Evolutionary conservation across 23 tunicate genomes (phyloP), one percentile per base, ranked within the genome.

Genomic region (Corella eumyota): DNA sequence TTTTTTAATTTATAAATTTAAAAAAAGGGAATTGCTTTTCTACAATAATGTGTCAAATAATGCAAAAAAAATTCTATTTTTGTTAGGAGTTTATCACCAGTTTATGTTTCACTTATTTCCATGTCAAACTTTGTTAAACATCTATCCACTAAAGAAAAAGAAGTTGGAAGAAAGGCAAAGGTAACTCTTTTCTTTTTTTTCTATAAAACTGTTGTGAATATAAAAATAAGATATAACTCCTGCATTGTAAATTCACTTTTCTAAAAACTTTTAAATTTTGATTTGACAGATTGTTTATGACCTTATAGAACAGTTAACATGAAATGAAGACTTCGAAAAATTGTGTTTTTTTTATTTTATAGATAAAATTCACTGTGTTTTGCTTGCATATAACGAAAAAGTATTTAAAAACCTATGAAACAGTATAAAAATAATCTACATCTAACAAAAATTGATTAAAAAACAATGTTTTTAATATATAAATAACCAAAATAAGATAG

Each of bases 131-230:
- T 32, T 35, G 48, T 84, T 33, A 55, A 84, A 34, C 68, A 70
- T 21, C 53, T 84, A 25, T 55, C 71, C 30, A 61, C 29, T 27
- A 61, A 72, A 58, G 47, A 53, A 54, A 83, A 78, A 37, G 69
- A 68, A 24, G 58, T 75, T 33, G 83, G 77, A 27, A 72, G 34
- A 13, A 84, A 75, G 64, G 77, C 94, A 30, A 84, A 84, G 68
- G 94, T 75, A 35, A 25, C 62, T 45, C 21, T 51, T 15, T 44
- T 19, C 1, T 38, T 3, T 40, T 36, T 34, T 33, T 3, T 31
- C 19, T 46, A 60, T 15, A 60, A 31, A 30, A 51, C 57, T 7
- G 21, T 7, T 51, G 27, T 27, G 11, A n/a, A 51, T 51, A 51
- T 40, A 15, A 15, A 9, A 9, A 51, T 7, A 51, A 51, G 23